Evolutionary conservation across 2,888 invertebrate genomes (phyloP), one percentile per base, ranked within the genome.

Genomic region (Colletes collaris): DNA sequence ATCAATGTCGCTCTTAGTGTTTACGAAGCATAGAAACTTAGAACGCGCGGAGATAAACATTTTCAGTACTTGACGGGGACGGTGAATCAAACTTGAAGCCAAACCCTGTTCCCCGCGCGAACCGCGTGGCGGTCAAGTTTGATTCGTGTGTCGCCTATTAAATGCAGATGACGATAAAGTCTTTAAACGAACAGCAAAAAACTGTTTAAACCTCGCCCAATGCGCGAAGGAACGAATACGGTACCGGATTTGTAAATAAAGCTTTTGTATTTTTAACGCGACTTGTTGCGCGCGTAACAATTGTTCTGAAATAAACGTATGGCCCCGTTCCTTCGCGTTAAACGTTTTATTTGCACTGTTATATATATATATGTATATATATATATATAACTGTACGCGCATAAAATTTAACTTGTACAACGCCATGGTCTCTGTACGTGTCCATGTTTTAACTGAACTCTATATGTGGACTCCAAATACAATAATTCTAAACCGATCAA

Each of bases 111-210:
- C 71, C 55, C n/a, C 7, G 11, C 4, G 4, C 10, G 52, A 65
- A 63, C 44, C 6, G 16, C 37, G 10, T 66, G 46, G n/a, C 37
- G 37, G 65, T 53, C 79, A 60, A 65, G 67, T 58, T 50, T 66
- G 67, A 76, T 71, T 78, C 75, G 19, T 68, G 52, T 72, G 75
- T 76, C 59, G 56, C 70, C 76, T 64, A 58, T 81, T 87, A 86
- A 86, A 86, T 86, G 86, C 86, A 82, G 50, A 73, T 81, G 79
- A 59, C 60, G 49, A 63, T 77, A 64, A 79, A 79, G 72, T 83
- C 74, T 81, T 78, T 68, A 68, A 77, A 75, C 62, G 44, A 74
- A 79, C 70, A 13, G 76, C 78, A 84, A 85, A 85, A 87, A 55
- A 56, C 35, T 77, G 66, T 67, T 66, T 69, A 64, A 77, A 77